Base-by-base conservation (phyloP, 2,113 vertebrate genomes). In the Pipra filicauda region DNA sequence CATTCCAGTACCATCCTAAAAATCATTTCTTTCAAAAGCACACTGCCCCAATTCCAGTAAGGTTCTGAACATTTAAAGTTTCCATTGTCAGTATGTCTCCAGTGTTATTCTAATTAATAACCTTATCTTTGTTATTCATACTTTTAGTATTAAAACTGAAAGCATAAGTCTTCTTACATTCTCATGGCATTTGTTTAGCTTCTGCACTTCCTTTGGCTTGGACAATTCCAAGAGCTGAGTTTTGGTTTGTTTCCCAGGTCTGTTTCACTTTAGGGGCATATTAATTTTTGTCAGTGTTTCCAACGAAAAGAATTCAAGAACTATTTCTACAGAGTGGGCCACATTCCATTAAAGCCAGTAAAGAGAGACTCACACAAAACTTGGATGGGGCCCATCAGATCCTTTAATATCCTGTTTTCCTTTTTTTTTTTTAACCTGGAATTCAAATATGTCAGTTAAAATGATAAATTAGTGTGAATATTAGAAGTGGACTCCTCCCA, bases 211-310 rank as follows among this genome's bases (percentile, higher is more conserved):
- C 82, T 91, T 52, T 86, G 69, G 37, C 77, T 93, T 41, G 31
- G 62, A 77, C 69, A 77, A 57, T 26, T 82, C 18, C 39, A 92
- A 91, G 41, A 81, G 27, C 46, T 66, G 46, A 70, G 49, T 61
- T 89, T 88, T 80, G 44, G 87, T 95, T 93, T 89, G 41, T 91
- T 97, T 96, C 90, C 74, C 85, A 90, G 58, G 88, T 91, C 89
- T 82, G 74, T 95, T 97, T 96, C 85, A 83, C 82, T 94, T 94
- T 65, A 91, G 52, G 55, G 41, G 12, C 24, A 69, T 75, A 92
- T 91, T 94, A 90, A 77, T 93, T 95, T 91, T 95, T 93, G 72
- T 67, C 85, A 90, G 35, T 9, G 17, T 41, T 96, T 94, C 79
- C 88, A 90, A 15, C 18, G 35, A 93, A 86, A 94, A 85, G 82